Evolutionary conservation across 2,797 vertebrate genomes (phyloP), one percentile per base, ranked within the genome.

Genomic region (Tangara arthus): DNA sequence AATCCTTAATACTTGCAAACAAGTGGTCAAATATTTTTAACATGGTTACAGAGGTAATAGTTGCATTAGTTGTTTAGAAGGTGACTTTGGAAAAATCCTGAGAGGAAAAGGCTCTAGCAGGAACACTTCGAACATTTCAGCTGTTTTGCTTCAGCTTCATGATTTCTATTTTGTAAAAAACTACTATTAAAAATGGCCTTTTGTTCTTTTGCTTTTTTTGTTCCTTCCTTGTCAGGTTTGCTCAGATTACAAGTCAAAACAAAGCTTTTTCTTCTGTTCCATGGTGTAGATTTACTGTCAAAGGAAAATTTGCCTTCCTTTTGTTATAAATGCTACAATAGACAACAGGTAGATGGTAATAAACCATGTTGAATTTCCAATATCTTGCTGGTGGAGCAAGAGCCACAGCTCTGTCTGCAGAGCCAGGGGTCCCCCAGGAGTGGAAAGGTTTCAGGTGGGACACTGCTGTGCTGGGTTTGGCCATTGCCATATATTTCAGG

Each of bases 161-260:
- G 34, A 18, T 49, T 60, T 39, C 5, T 32, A 34, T 71, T 59
- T 21, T 8, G 8, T 34, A 12, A 57, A 55, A 57, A 78, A 70
- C 69, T 35, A 15, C 39, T 87, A 75, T 65, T 65, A 57, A 64
- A 82, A 77, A 41, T 47, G 37, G 57, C 27, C 22, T 92, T 87
- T 82, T 93, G 32, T 81, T 86, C 27, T 42, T 94, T 60, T 12
- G 2, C 46, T 34, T 93, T 94, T 90, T 90, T 55, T 89, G 32
- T 65, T 94, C 81, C 42, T 73, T 91, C 32, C 50, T 66, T 63
- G 60, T 80, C 90, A 91, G 47, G 28, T 88, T 96, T 95, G 47
- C 63, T 76, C 56, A 61, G 73, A 78, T 85, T 91, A 32, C 30
- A 80, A 87, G 65, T 73, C 82, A 83, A 96, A 97, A 82, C 57